These are phyloP conservation scores for Gymnogyps californianus DNA, from an alignment of 2,113 vertebrate genomes.

Conservation along the genomic window DNA sequence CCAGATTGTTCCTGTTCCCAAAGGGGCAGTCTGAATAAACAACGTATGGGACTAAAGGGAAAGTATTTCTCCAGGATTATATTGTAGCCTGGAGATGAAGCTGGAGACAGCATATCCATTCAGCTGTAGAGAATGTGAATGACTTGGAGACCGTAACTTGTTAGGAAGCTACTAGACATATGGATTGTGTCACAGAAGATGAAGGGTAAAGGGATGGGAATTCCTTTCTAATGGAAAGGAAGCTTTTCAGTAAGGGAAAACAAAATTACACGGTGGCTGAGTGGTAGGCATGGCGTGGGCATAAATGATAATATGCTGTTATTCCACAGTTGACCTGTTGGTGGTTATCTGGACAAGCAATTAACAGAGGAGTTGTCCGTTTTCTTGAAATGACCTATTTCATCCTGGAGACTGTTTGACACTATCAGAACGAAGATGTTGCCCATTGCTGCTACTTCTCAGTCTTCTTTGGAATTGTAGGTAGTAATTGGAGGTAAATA, in stretches of 20 bases:
- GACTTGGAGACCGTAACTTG: background rate
- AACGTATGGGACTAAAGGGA: background rate
- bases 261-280: fast-evolving
- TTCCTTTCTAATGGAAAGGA: background rate
- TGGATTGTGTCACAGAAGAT: background rate
- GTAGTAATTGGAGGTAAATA: background rate
- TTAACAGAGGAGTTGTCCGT: background rate
- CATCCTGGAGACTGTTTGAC: background rate
- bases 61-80: background rate
- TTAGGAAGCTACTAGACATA: background rate
- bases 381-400: background rate
- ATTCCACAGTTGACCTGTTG: background rate
- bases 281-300: background rate
- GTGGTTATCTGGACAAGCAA: background rate
- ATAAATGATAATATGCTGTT: background rate
- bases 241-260: background rate
- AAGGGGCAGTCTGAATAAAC: background rate
- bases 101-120: background rate
- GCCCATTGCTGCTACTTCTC: background rate
- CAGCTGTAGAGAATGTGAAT: background rate
- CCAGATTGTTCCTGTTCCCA: background rate
- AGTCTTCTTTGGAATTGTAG: background rate
- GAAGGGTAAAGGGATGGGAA: background rate
- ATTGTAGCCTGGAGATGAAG: background rate
- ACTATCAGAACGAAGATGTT: background rate